Base-by-base conservation (phyloP, 2,888 invertebrate genomes). In the Sicus ferrugineus region DNA sequence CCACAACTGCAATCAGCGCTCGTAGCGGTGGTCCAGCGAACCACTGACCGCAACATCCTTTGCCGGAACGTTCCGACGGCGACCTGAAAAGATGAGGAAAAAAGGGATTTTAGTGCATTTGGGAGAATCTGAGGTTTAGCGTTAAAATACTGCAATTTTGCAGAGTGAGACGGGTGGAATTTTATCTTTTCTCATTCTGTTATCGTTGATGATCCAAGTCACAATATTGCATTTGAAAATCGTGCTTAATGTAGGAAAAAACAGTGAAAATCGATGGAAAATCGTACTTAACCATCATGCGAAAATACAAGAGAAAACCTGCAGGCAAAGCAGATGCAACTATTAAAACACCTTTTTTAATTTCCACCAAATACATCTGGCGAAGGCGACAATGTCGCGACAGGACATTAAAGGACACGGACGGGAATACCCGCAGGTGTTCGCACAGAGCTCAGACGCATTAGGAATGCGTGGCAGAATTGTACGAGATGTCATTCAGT, bases 41-140 rank as follows among this genome's bases (percentile, higher is more conserved):
- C 86, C 86, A 86, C 76, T 85, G 84, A 71, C 85, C 85, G 71
- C 85, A 86, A 72, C 85, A 86, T 69, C 85, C 85, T 76, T 86
- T 86, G 68, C 86, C 85, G 72, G 85, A 85, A 72, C 85, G 83
- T 79, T 86, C 85, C 70, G 85, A 86, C 74, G 85, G 85, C 73
- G 86, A 84, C 78, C 85, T 86, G 75, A 34, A 78, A 78, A 67
- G 19, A 69, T 21, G 61, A 68, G 59, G 46, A 52, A 54, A 48
- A 50, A 9, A 59, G 23, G 14, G 11, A 7, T n/a, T n/a, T n/a
- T n/a, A n/a, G n/a, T n/a, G n/a, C n/a, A n/a, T n/a, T n/a, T n/a
- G n/a, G n/a, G n/a, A n/a, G n/a, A n/a, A n/a, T n/a, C n/a, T n/a
- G n/a, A n/a, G n/a, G n/a, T n/a, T n/a, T n/a, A n/a, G n/a, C n/a